Evolutionary conservation across 2,888 invertebrate species (phyloP).

Genomic region (Acrobasis consociella): DNA sequence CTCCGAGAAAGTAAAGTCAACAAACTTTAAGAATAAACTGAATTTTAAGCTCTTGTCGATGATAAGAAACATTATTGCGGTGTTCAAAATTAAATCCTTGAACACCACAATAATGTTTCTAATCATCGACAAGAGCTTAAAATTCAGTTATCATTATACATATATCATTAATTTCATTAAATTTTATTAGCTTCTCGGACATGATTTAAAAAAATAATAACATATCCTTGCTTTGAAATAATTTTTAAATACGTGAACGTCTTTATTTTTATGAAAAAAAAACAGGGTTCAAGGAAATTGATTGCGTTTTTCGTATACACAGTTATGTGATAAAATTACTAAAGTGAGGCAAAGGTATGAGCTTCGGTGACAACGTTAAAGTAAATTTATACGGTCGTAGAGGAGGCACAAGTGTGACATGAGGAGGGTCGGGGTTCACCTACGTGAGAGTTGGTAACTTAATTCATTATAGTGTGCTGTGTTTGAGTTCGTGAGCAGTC

Average conservation of each 20-base stretch:
- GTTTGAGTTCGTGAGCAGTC: conserved; percentile 70
- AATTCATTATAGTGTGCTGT: conserved; percentile 76
- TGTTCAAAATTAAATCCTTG: background rate
- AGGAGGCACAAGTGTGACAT: conserved; percentile 58
- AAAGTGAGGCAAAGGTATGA: conserved; percentile 31
- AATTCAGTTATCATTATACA: too few relatives aligned
- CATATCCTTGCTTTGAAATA: background rate
- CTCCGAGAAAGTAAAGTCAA: background rate
- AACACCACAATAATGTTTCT: conserved; percentile 1
- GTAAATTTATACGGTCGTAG: conserved; percentile 37
- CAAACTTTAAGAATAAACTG: background rate
- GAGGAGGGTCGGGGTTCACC: conserved; percentile 54
- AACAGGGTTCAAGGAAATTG: background rate
- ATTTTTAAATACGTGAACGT: background rate
- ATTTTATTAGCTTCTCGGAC: too few relatives aligned
- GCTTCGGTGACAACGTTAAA: conserved; percentile 30
- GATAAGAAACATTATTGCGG: background rate
- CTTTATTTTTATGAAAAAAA: background rate
- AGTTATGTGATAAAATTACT: conserved; percentile 1
- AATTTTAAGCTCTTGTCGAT: background rate
- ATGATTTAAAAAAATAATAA: too few relatives aligned
- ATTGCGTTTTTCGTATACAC: background rate
- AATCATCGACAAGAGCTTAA: background rate
- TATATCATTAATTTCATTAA: too few relatives aligned
- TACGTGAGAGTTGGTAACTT: conserved; percentile 72